Percentiles rank a stretch among this genome's conserved stretches.
phyloP scores from a whole-genome alignment of 2,888 invertebrate species.

The Acleris laterana region DNA sequence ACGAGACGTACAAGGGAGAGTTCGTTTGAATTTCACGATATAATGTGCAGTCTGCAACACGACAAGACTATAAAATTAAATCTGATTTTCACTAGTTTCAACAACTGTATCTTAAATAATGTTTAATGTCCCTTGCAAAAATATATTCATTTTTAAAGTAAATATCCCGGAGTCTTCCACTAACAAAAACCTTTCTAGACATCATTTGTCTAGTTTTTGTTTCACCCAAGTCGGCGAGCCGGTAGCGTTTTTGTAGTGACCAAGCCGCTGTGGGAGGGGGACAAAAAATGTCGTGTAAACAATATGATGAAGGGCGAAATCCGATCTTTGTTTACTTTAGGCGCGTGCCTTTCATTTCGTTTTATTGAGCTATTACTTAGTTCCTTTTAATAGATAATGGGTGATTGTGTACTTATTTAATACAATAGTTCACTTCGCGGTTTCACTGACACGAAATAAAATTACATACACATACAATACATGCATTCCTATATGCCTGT shows the following conservation, averaged over 20 bases:
- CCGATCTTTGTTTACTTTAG: conserved; percentile 33
- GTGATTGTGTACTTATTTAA: background rate
- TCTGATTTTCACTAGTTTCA: no score
- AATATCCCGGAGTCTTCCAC: background rate
- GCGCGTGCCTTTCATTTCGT: conserved; percentile 33
- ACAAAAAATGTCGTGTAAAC: conserved; percentile 33
- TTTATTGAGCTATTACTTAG: conserved; percentile 31
- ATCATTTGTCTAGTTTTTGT: conserved; percentile 35
- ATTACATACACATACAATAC: no score
- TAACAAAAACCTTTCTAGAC: conserved; percentile 26
- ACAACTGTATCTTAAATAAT: no score
- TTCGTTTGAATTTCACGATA: no score
- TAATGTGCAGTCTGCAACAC: no score
- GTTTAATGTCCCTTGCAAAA: no score
- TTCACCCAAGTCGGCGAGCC: conserved; percentile 19
- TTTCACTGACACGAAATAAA: no score
- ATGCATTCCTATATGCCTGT: no score
- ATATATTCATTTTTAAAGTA: background rate
- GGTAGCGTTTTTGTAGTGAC: conserved; percentile 31
- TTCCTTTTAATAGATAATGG: conserved; percentile 6
- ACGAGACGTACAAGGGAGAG: no score
- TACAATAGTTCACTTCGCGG: background rate
- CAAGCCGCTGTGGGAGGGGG: conserved; percentile 21
- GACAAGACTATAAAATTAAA: no score
- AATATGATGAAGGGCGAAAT: conserved; percentile 36